Evolutionary conservation across 2,113 vertebrate genomes (phyloP), one percentile per base, ranked within the genome.

Genomic region (Limnothrissa miodon): DNA sequence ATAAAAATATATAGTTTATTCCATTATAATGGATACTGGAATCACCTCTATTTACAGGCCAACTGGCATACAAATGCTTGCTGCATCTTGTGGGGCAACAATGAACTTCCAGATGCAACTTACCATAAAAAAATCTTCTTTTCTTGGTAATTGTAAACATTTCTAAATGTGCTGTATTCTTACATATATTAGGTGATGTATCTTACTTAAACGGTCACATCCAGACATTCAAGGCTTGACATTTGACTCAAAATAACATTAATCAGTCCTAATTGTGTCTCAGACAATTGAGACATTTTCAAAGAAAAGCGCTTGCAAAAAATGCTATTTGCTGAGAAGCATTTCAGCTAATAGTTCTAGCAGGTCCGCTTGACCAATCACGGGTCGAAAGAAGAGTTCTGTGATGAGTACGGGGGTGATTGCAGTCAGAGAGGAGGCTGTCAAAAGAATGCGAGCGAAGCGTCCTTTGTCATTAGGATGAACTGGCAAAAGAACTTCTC

Each of bases 381-480:
- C 1, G 0, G 97, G 96, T 39, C 96, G 90, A 90, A 98, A 97
- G 92, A 99, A 98, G 48, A 99, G 97, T 29, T 96, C 95, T 0
- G 92, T 94, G 88, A 99, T 87, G 78, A 98, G 93, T 23, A 90
- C 39, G 0, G 95, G 92, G 0, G 97, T 93, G 85, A 97, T 92
- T 62, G 94, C 94, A 78, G 95, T 95, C n/a, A 98, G 87, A 10
- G 92, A 90, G 46, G 96, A 96, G 25, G 95, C 85, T 0, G 90
- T 90, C 45, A 97, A 94, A 4, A 99, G 92, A 86, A 97, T 90
- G 7, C 25, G 94, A 13, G 94, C 93, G 11, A 98, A 94, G 33
- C 96, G 96, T 6, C 93, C 92, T 36, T 85, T 90, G n/a, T 94
- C 93, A 42, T 90, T 87, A 0, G 95, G 93, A 81, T 94, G 93